Evolutionary conservation across 2,113 vertebrate species (phyloP), one percentile per base, ranked within the genome.

Genomic region (Irena cyanogastra): DNA sequence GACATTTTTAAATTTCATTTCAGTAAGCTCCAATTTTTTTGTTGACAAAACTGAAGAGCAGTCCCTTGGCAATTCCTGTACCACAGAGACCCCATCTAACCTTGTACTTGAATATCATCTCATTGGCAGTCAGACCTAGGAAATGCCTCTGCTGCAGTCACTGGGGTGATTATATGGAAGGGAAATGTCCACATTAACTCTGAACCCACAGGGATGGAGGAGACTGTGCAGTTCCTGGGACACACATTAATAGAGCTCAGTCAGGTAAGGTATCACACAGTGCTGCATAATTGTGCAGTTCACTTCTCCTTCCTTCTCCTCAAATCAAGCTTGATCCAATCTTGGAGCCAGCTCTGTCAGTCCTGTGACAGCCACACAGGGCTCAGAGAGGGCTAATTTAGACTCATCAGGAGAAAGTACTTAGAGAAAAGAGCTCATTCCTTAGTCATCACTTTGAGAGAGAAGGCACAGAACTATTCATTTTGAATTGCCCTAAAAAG

Each of bases 1-100:
- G 50, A 56, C 37, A 41, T 49, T 94, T 95, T 89, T 39, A 83
- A 79, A 90, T 83, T 76, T 87, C 31, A 59, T 88, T 94, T 85
- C 49, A 57, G 50, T 93, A 86, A 95, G 95, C 53, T 93, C 71
- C 45, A 76, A 45, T 85, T 82, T 82, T 94, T 93, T 90, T 97
- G 80, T 95, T 95, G 81, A 59, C 81, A 96, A 94, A 97, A 91
- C 69, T 82, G 49, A 84, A 79, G 45, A 91, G 24, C 66, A 42
- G 91, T 93, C 60, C 77, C 70, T 84, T 61, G 61, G 28, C 53
- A 95, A 72, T 85, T 90, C 53, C 26, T 64, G 12, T 65, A 37
- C 28, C 19, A 19, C 30, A 45, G 61, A 81, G 41, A 65, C 54
- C 69, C 35, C 85, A 80, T 13, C 53, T 79, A 79, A 82, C 33